phyloP scores from a whole-genome alignment of 2,113 vertebrate species.

The Pteropus alecto region DNA sequence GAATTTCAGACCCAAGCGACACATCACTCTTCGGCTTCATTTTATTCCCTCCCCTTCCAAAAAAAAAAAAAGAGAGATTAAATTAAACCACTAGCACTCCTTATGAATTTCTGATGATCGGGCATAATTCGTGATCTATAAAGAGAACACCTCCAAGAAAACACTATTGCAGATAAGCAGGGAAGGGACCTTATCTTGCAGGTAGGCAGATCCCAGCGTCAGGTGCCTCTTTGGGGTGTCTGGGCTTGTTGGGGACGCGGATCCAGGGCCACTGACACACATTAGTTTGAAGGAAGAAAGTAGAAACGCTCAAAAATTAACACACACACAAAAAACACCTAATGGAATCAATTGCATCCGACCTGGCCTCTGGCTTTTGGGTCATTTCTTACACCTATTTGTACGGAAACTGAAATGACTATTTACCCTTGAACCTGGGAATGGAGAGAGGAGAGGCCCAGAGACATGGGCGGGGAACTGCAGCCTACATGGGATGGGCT shows the following conservation, averaged over 20 bases:
- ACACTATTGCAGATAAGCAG: not conserved
- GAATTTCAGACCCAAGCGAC: not conserved
- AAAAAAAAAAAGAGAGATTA: not conserved
- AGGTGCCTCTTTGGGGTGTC: not conserved
- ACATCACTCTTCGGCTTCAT: not conserved
- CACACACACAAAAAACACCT: not conserved
- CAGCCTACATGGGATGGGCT: not conserved
- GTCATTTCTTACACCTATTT: not conserved
- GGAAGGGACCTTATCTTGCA: not conserved
- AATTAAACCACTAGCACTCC: not conserved
- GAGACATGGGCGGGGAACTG: accelerated
- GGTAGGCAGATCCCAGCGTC: not conserved
- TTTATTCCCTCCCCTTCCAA: not conserved
- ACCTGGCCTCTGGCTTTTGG: not conserved
- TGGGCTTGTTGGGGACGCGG: not conserved
- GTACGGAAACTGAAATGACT: not conserved
- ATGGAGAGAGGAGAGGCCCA: not conserved
- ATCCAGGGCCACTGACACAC: not conserved
- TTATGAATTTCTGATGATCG: not conserved
- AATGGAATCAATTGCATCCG: not conserved
- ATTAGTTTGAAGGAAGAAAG: not conserved
- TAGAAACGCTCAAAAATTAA: not conserved
- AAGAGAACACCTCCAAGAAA: not conserved
- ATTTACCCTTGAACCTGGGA: not conserved
- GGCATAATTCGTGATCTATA: not conserved